Evolutionary conservation across 2,113 vertebrate genomes (phyloP), one percentile per base, ranked within the genome.

Genomic region (Noturus placidus): DNA sequence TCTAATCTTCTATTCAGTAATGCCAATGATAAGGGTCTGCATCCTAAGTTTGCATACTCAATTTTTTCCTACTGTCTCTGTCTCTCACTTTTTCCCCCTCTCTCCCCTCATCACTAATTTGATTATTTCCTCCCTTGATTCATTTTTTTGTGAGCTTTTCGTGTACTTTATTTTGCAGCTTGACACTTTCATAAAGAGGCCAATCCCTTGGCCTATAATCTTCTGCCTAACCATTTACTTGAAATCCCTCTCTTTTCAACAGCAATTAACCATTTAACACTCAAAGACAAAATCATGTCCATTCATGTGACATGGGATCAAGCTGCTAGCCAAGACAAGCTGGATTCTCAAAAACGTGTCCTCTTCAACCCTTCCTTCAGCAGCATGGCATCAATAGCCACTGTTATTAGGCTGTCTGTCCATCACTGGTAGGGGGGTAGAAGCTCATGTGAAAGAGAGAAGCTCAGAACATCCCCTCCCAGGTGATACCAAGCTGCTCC

Each of bases 1-100:
- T 97, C 97, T 99, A 97, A 99, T 98, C 97, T 97, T 96, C 95
- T 92, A 95, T 97, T 96, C 96, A 97, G 97, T 96, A 96, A 95
- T 94, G 25, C 74, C 91, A 95, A 95, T 92, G 96, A 97, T 96
- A 96, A 97, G 97, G 97, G 97, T 99, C 97, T 97, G 94, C 92
- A 97, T 95, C 96, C 97, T 95, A 95, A 97, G 95, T 67, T 54
- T 86, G 42, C 91, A 90, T 74, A 50, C 76, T 56, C 25, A 30
- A 22, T 46, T 74, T 87, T 46, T 84, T 52, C 69, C 59, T 82
- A 72, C n/a, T 38, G 94, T 94, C 96, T 95, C 94, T 89, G 70
- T 90, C 95, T 96, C 35, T 57, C 54, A 42, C 19, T 82, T 94
- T 95, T 95, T 89, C 91, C 92, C 92, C 93, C 92, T 94, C 90